Conservation (phyloP, 2,797 vertebrate species). For the Ptychobarbus kaznakovi region DNA sequence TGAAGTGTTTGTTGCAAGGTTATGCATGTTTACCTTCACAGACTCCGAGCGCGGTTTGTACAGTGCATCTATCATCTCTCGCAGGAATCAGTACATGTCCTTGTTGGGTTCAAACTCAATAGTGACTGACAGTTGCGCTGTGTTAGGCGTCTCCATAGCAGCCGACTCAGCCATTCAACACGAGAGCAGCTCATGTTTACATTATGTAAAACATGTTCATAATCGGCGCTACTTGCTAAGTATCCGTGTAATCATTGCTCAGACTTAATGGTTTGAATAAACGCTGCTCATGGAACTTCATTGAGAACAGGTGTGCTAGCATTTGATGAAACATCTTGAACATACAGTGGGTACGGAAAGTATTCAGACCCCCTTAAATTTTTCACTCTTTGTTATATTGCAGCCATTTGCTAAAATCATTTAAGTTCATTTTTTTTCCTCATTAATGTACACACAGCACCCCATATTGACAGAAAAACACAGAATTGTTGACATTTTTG, state of each 20-base stretch:
- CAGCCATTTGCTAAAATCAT: too few relatives aligned
- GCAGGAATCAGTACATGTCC: not conserved
- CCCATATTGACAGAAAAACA: too few relatives aligned
- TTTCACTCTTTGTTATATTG: too few relatives aligned
- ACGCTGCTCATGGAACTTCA: not conserved
- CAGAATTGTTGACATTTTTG: too few relatives aligned
- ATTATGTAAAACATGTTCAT: not conserved
- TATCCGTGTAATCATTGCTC: not conserved
- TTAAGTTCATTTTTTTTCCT: too few relatives aligned
- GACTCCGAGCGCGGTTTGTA: not conserved
- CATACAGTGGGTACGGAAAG: too few relatives aligned
- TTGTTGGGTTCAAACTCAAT: not conserved
- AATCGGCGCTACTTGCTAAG: not conserved
- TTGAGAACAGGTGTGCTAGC: not conserved
- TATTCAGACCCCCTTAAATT: too few relatives aligned
- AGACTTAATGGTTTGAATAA: not conserved
- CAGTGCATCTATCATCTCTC: not conserved
- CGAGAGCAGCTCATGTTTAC: not conserved
- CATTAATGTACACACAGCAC: too few relatives aligned
- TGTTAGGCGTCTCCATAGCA: conserved; percentile 23
- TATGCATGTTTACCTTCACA: conserved; percentile 24
- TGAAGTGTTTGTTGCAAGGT: not conserved
- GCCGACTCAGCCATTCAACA: not conserved
- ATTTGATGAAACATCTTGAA: not conserved
- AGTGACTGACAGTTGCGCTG: conserved; percentile 19